Conservation (phyloP, 2,797 vertebrate genomes). For the Chelidonichthys spinosus region DNA sequence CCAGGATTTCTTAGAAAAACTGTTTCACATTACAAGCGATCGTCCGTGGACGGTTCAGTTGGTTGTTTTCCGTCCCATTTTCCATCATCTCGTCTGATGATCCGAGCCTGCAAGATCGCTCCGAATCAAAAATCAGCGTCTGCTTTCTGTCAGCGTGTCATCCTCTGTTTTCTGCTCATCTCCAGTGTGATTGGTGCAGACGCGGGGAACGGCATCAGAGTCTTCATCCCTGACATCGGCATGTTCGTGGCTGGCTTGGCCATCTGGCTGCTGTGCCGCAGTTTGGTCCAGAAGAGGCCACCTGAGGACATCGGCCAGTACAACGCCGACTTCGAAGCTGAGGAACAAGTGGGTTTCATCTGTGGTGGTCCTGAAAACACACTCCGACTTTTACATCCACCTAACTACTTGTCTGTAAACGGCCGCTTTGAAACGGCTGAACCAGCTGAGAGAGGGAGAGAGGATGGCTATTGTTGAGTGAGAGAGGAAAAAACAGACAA, state of each 20-base stretch:
- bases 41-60: neutral
- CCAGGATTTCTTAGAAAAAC: slow-evolving; percentile 15
- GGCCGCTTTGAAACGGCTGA: neutral
- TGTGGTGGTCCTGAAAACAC: neutral
- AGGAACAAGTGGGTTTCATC: slow-evolving; percentile 89
- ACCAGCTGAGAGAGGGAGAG: too few relatives aligned
- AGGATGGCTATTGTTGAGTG: too few relatives aligned
- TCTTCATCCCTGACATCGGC: slow-evolving; percentile 96
- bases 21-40: slow-evolving; percentile 33
- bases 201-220: slow-evolving; percentile 94
- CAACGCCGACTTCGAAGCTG: slow-evolving; percentile 91
- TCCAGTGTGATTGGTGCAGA: slow-evolving; percentile 93
- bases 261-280: slow-evolving; percentile 95
- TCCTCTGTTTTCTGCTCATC: slow-evolving; percentile 44
- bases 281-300: slow-evolving; percentile 89
- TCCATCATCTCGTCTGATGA: neutral
- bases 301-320: slow-evolving; percentile 91
- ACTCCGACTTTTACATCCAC: neutral
- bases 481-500: too few relatives aligned
- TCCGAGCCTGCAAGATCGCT: neutral
- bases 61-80: neutral
- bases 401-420: neutral
- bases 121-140: slow-evolving; percentile 20
- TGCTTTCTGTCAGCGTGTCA: slow-evolving; percentile 13
- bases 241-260: slow-evolving; percentile 93